Base-by-base conservation (phyloP, 2,888 invertebrate genomes). In the Erebia aethiops region DNA sequence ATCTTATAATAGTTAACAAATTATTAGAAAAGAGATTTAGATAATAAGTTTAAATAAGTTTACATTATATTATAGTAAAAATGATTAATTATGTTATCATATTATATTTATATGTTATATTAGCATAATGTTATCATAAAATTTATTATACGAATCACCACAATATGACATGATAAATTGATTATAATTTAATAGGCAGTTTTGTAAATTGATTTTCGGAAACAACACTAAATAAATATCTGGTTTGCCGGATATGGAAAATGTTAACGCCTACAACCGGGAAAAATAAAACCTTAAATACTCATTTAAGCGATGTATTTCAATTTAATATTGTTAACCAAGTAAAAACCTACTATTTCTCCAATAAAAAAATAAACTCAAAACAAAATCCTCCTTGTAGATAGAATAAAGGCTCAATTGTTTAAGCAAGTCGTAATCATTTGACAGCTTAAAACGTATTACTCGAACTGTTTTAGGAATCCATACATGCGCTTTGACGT, bases 121-220 rank as follows among this genome's bases (percentile, higher is more conserved):
- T 49, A 49, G 1, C 46, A 49, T 46, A 49, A 52, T 54, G 16
- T 64, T 52, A 64, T 41, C 16, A 64, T 54, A 21, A 62, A 62
- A 64, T 64, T 16, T 64, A 64, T 64, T n/a, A 18, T 41, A 41
- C 35, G 35, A 52, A 62, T 14, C 46, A 62, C 62, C 41, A 54
- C 54, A 8, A 41, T 41, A 64, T 64, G 51, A 54, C 64, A 52
- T 41, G 52, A 64, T 64, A 54, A 54, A 64, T 54, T 64, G 52
- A 64, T 64, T 54, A 64, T 64, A 52, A 54, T 41, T 64, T 52
- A 54, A 64, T 54, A 54, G 54, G 41, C 41, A 35, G 54, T 64
- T 35, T 41, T 18, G 64, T 54, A 64, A 54, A 64, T 64, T 54
- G 52, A 54, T 64, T 54, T 52, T 64, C 52, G 41, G 64, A 64